Evolutionary conservation across 2,888 invertebrate species (phyloP).

Genomic region (Caenorhabditis sinica): DNA sequence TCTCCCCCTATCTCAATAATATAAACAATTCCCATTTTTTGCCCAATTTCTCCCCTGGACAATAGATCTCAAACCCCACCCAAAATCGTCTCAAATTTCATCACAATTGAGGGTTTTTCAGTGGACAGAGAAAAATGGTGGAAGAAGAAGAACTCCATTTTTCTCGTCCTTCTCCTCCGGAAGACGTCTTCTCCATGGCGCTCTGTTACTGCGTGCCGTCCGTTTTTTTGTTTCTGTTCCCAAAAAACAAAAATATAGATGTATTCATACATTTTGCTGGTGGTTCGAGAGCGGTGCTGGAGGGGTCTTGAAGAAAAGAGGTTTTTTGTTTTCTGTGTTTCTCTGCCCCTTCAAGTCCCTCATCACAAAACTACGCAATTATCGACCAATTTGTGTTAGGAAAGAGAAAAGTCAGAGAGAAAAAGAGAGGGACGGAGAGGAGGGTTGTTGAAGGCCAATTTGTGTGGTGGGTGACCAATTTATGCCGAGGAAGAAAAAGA

Average conservation of each 20-base stretch:
- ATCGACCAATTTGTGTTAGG: constrained; percentile 36
- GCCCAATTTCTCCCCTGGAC: too few relatives aligned
- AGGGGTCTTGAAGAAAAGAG: neutral
- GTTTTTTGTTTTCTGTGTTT: constrained; percentile 12
- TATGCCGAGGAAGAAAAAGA: too few relatives aligned
- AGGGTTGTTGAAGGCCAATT: neutral
- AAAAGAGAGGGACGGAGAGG: neutral
- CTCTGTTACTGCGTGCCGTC: neutral
- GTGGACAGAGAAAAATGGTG: neutral
- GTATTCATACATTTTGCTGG: constrained; percentile 34
- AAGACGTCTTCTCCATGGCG: neutral
- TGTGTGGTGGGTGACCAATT: neutral
- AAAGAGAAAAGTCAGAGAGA: neutral
- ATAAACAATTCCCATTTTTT: too few relatives aligned
- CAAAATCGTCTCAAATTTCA: too few relatives aligned
- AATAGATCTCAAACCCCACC: too few relatives aligned
- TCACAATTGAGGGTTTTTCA: too few relatives aligned
- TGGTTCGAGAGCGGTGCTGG: neutral
- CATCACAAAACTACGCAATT: constrained; percentile 27
- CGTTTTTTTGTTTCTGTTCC: constrained; percentile 10
- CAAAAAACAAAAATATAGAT: constrained; percentile 23
- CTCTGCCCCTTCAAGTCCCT: neutral
- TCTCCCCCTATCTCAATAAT: too few relatives aligned
- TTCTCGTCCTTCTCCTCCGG: too few relatives aligned
- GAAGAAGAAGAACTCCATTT: constrained; percentile 5